Evolutionary conservation across 2,888 invertebrate genomes (phyloP).

Genomic region (Allygus modestus): DNA sequence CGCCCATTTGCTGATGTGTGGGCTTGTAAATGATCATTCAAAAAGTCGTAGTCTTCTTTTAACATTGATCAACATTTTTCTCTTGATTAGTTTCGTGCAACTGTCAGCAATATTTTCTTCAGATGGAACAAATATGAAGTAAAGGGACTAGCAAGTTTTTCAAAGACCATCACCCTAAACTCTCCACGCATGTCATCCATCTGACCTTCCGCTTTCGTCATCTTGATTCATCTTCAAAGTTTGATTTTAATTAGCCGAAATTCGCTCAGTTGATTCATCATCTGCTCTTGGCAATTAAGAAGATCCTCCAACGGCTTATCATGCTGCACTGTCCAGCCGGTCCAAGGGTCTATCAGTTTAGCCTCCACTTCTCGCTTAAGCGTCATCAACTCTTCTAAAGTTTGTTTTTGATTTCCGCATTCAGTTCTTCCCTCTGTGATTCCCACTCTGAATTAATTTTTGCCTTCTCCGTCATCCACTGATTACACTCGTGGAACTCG

Average conservation of each 20-base stretch:
- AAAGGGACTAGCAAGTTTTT: conserved; percentile 39
- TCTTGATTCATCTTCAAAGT: neutral
- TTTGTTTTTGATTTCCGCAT: conserved; percentile 19
- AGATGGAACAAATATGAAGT: too few relatives aligned
- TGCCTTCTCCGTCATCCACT: conserved; percentile 37
- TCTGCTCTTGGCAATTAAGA: neutral
- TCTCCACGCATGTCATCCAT: conserved; percentile 30
- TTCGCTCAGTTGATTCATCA: conserved; percentile 4
- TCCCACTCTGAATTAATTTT: conserved; percentile 52
- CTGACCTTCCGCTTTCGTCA: conserved; percentile 32
- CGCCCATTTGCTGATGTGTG: too few relatives aligned
- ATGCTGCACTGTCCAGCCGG: conserved; percentile 2
- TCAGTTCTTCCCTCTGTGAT: conserved; percentile 16
- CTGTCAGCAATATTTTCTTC: too few relatives aligned
- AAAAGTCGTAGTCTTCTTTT: too few relatives aligned
- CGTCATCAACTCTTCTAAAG: neutral
- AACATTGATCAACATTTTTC: too few relatives aligned
- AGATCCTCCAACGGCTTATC: conserved; percentile 46
- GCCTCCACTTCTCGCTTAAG: conserved; percentile 24
- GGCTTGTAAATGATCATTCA: too few relatives aligned
- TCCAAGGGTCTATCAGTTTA: conserved; percentile 17
- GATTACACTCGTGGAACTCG: too few relatives aligned
- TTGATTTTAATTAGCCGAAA: conserved; percentile 28
- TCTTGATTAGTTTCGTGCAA: too few relatives aligned
- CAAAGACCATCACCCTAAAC: conserved; percentile 43